These are phyloP conservation scores for Maniola jurtina DNA, from an alignment of 1,140 invertebrate species.

Conservation along the genomic window DNA sequence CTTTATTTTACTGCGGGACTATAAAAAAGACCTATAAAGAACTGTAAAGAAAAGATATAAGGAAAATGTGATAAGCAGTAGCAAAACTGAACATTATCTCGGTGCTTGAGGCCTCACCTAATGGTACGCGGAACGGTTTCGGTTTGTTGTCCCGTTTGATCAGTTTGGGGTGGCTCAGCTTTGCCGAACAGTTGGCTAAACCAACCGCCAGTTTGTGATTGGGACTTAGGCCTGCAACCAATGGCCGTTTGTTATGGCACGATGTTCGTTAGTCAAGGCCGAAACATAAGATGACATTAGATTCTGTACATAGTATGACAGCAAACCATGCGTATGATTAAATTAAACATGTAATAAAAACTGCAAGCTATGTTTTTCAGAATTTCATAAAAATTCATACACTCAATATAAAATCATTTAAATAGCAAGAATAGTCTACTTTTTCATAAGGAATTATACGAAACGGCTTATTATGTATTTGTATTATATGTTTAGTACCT, in stretches of 20 bases:
- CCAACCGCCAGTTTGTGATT: constrained; percentile 69
- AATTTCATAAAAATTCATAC: background rate
- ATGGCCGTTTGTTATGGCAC: constrained; percentile 49
- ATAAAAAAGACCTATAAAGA: too few relatives aligned
- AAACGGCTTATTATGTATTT: too few relatives aligned
- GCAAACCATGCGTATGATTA: background rate
- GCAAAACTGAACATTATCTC: background rate
- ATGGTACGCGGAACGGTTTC: constrained; percentile 71
- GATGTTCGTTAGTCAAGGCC: constrained; percentile 27
- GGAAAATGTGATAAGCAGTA: constrained; percentile 5
- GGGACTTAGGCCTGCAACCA: constrained; percentile 69
- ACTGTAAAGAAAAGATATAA: background rate
- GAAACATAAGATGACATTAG: background rate
- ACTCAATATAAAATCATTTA: background rate
- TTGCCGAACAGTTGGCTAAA: constrained; percentile 77
- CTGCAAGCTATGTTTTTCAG: constrained; percentile 27
- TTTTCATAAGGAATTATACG: too few relatives aligned
- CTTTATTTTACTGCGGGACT: background rate
- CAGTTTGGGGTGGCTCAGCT: constrained; percentile 56
- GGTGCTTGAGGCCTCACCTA: constrained; percentile 71
- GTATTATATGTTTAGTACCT: too few relatives aligned
- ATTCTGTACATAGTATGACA: background rate
- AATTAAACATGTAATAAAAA: background rate
- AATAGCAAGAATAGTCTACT: too few relatives aligned
- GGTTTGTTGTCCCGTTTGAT: constrained; percentile 48